Conservation (phyloP, 35 echinoderm and acorn worm genomes). For the Hemicentrotus pulcherrimus region DNA sequence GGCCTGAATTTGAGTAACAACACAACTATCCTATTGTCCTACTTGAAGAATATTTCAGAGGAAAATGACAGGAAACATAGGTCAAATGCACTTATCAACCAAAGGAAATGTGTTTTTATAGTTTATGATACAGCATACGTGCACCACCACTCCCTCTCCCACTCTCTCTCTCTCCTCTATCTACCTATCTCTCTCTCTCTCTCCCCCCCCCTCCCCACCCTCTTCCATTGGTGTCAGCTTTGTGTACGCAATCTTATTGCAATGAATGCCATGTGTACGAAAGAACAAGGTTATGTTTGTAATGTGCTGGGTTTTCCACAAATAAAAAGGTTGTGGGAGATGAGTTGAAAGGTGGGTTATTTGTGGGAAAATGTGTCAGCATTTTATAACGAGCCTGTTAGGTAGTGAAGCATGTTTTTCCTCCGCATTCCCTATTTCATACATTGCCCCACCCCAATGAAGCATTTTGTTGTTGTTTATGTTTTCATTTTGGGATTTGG, state of each 20-base stretch:
- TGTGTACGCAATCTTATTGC: background rate
- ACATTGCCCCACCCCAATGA: background rate
- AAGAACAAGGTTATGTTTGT: constrained; percentile 19
- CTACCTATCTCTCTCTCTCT: no score
- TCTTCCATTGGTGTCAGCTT: background rate
- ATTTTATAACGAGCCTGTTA: background rate
- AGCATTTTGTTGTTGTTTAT: background rate
- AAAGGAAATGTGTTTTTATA: background rate
- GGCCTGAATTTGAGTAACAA: background rate
- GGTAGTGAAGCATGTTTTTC: background rate
- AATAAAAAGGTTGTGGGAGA: background rate
- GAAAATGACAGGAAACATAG: background rate
- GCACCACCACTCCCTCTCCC: background rate
- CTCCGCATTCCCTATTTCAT: background rate
- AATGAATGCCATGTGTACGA: background rate
- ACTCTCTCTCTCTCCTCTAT: background rate
- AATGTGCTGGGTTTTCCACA: background rate
- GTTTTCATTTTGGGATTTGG: background rate
- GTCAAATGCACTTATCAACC: background rate
- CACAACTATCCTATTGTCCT: background rate
- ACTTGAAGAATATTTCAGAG: background rate
- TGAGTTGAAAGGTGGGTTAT: background rate
- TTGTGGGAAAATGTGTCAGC: background rate
- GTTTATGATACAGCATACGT: background rate
- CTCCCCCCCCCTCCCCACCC: background rate